Conservation (phyloP, 2,113 vertebrate genomes). For the Aegithalos caudatus region DNA sequence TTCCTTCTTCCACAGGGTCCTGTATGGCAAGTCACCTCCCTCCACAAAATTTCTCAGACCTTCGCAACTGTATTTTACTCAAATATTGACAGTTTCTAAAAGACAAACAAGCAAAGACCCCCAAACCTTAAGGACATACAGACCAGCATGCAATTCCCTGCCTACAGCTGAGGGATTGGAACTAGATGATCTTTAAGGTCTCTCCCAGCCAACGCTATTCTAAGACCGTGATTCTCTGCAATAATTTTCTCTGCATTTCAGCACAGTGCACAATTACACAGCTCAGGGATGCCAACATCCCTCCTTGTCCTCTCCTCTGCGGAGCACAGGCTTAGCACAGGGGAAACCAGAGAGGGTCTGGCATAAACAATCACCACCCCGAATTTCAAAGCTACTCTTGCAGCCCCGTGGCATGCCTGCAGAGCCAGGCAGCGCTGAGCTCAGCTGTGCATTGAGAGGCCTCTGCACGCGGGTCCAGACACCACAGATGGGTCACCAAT, state of each 20-base stretch:
- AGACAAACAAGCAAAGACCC: background rate
- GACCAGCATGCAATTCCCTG: background rate
- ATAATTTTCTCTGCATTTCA: background rate
- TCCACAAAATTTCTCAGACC: background rate
- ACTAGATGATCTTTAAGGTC: background rate
- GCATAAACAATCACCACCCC: background rate
- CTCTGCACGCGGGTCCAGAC: background rate
- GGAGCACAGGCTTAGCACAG: background rate
- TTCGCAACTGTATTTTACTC: background rate
- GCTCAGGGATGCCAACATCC: background rate
- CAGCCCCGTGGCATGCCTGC: background rate
- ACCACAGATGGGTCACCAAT: background rate
- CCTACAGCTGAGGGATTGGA: background rate
- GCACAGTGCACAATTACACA: fast-evolving
- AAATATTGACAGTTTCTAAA: background rate
- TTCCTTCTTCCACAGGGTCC: background rate
- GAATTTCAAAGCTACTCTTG: background rate
- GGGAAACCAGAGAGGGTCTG: background rate
- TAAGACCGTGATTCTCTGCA: background rate
- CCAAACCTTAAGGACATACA: background rate
- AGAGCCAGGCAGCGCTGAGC: background rate
- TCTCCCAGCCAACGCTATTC: background rate
- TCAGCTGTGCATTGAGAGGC: background rate
- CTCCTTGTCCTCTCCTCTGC: fast-evolving
- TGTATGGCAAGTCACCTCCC: background rate